A percentile compares a stretch with the other conserved stretches of the same genome.
These are phyloP conservation scores for Oncopeltus fasciatus DNA, from an alignment of 1,140 invertebrate species.

Conservation along the genomic window DNA sequence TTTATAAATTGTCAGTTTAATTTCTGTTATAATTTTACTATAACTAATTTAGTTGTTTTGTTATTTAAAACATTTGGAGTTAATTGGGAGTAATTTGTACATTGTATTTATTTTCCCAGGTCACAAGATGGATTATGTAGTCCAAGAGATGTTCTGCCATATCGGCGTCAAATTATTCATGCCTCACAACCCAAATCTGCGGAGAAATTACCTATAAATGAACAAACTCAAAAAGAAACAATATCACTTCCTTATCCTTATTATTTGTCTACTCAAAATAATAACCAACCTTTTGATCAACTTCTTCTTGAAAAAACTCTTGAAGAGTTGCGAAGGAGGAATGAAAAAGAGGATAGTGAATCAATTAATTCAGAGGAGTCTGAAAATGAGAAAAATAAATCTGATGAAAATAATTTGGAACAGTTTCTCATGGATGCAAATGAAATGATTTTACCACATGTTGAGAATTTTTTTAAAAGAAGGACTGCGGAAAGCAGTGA, in stretches of 20 bases:
- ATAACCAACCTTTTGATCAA: slow-evolving; percentile 2
- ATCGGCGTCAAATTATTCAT: too few species aligned
- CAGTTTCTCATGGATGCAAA: background rate
- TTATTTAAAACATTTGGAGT: too few species aligned
- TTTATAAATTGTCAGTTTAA: too few species aligned
- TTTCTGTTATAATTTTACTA: too few species aligned
- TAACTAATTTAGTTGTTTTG: too few species aligned
- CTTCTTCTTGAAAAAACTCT: background rate
- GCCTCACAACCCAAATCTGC: too few species aligned
- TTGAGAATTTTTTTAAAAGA: slow-evolving; percentile 3
- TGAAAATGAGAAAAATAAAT: background rate
- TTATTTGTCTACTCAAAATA: background rate
- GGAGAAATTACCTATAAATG: too few species aligned
- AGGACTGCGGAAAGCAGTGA: background rate
- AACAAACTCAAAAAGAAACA: background rate
- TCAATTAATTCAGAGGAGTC: background rate
- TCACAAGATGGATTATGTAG: too few species aligned
- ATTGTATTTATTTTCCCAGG: too few species aligned
- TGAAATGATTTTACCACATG: slow-evolving; percentile 1
- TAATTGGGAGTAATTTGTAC: too few species aligned
- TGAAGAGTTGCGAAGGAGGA: background rate
- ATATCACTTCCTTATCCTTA: background rate
- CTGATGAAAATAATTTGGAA: background rate
- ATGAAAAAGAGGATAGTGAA: slow-evolving; percentile 2
- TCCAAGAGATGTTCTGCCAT: too few species aligned